Base-by-base conservation (phyloP, 2,888 invertebrate species). In the Acanthopleura granulata region DNA sequence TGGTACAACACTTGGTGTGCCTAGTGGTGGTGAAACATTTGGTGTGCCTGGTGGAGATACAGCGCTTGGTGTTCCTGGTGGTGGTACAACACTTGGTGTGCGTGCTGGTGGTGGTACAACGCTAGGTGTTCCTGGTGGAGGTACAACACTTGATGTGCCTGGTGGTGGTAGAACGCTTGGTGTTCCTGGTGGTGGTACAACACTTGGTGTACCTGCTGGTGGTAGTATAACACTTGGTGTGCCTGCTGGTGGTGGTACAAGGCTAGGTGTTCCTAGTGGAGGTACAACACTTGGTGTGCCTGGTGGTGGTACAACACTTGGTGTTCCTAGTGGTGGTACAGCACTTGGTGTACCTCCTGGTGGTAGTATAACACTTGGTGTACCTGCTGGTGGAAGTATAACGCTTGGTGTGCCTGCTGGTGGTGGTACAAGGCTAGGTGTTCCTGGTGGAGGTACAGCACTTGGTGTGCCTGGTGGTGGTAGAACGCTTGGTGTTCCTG, bases 181-280 rank as follows among this genome's bases (percentile, higher is more conserved):
- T 51, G 18, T 18, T 15, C 51, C 51, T 51, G 51, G 51, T 51
- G 51, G 51, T 51, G 51, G 51, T 51, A 51, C 51, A 15, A 51
- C 51, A 51, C 51, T 51, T 51, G 51, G 51, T 51, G 51, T 51
- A 15, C 51, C 51, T 51, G 51, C 51, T 51, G 51, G 51, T 51
- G 51, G 51, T 51, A 18, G 51, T 51, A 51, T 18, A 51, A 51
- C 51, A 51, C 51, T 51, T 51, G 51, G 51, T 51, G 51, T 51
- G 14, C 51, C 51, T 51, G 51, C 51, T 51, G 51, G 51, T 51
- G 51, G 51, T 51, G 51, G 51, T 51, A 51, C 51, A 15, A 51
- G 14, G 18, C 51, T 51, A 15, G 51, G 51, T 51, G 51, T 51
- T 51, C 14, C 51, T 51, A 18, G 18, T 51, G 51, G 18, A 15